A percentile compares a stretch with the other conserved stretches of the same genome.
phyloP scores from a whole-genome alignment of 1,140 invertebrate species.

The Penaeus indicus region DNA sequence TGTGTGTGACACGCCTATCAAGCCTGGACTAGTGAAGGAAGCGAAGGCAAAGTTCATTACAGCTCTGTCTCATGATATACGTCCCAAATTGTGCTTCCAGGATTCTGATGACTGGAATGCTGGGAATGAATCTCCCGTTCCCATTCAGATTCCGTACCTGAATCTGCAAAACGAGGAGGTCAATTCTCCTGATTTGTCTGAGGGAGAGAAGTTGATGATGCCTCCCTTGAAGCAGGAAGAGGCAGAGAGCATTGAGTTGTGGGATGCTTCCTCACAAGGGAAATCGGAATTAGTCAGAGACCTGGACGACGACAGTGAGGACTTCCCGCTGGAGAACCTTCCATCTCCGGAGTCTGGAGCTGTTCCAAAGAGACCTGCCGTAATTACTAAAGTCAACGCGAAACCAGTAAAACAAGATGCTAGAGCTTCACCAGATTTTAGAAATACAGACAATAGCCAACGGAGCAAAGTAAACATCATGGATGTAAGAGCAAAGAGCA shows the following conservation, averaged over 20 bases:
- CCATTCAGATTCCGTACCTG: constrained; percentile 42
- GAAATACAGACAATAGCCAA: background rate
- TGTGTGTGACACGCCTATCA: constrained; percentile 4
- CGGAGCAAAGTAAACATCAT: no score
- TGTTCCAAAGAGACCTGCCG: constrained; percentile 39
- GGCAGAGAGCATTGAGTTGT: constrained; percentile 43
- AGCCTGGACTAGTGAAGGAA: constrained; percentile 47
- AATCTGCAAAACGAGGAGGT: constrained; percentile 40
- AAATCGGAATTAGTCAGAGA: background rate
- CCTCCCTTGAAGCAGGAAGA: constrained; percentile 43
- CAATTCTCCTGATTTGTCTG: constrained; percentile 26
- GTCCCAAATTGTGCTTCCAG: constrained; percentile 7
- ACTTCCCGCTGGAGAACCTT: background rate
- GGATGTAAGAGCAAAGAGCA: background rate
- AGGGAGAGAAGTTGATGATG: background rate
- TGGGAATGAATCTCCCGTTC: constrained; percentile 27
- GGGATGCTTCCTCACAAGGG: constrained; percentile 37
- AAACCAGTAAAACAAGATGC: background rate
- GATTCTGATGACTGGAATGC: constrained; percentile 44
- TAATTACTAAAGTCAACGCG: background rate
- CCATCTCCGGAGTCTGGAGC: constrained; percentile 37
- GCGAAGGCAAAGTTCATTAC: constrained; percentile 32
- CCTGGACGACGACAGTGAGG: background rate
- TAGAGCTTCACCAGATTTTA: background rate
- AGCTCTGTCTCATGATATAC: constrained; percentile 24